Percentiles rank a stretch among this genome's conserved stretches.
These are phyloP conservation scores for Dasysyrphus tricinctus DNA, from an alignment of 2,888 invertebrate species.

Conservation along the genomic window DNA sequence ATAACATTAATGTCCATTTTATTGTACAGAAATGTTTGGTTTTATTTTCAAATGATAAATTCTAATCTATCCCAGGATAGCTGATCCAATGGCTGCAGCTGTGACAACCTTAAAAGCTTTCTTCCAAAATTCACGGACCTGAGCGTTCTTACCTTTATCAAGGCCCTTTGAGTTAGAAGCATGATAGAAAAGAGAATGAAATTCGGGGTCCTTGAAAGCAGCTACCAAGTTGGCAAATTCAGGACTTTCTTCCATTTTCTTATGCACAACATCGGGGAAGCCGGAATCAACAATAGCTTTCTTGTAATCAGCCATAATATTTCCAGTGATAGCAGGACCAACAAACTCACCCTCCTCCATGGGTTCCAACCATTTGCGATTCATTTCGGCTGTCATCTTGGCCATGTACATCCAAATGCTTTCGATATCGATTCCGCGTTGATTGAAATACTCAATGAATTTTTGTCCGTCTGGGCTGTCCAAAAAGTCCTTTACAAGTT, in stretches of 20 bases:
- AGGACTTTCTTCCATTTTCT: constrained; percentile 26
- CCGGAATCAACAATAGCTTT: background rate
- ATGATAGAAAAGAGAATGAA: background rate
- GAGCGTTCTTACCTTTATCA: background rate
- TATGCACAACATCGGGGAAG: background rate
- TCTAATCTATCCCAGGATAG: background rate
- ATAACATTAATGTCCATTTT: too few relatives aligned
- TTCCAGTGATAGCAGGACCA: background rate
- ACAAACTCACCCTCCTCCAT: background rate
- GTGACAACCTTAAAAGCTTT: background rate
- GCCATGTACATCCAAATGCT: background rate
- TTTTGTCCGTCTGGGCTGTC: background rate
- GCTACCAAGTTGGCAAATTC: constrained; percentile 31
- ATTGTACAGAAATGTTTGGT: too few relatives aligned
- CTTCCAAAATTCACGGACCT: background rate
- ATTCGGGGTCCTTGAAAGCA: constrained; percentile 13
- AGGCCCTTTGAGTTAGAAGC: background rate
- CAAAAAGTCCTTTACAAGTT: constrained; percentile 7
- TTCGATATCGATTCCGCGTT: constrained; percentile 1
- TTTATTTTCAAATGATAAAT: background rate
- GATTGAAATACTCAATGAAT: constrained; percentile 6
- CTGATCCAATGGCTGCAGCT: background rate
- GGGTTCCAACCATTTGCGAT: constrained; percentile 19
- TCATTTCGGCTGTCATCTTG: background rate
- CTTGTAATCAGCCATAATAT: background rate